These are phyloP conservation scores for Leptosomus discolor DNA, from an alignment of 2,113 vertebrate genomes.

Conservation along the genomic window DNA sequence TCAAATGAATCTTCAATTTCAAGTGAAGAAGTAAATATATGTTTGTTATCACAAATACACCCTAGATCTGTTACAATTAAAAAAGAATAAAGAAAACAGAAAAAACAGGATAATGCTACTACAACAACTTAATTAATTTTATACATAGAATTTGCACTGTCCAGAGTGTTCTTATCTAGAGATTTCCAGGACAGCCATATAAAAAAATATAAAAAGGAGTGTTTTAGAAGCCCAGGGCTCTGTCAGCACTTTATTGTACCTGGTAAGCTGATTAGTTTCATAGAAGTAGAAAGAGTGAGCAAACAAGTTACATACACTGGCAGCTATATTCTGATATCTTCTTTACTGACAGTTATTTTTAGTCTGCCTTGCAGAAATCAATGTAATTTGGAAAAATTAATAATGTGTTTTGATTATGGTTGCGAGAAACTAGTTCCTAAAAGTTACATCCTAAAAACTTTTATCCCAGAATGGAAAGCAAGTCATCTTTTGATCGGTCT, in stretches of 20 bases:
- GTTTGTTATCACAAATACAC: background rate
- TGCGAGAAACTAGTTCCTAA: background rate
- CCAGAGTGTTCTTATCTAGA: background rate
- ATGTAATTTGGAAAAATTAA: background rate
- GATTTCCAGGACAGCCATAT: background rate
- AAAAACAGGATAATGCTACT: background rate
- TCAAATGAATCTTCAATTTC: background rate
- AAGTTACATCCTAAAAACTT: background rate
- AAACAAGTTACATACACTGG: fast-evolving
- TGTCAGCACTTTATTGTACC: background rate
- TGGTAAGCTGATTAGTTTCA: background rate
- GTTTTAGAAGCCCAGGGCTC: background rate
- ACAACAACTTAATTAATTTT: background rate
- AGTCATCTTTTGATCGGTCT: background rate
- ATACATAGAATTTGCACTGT: background rate
- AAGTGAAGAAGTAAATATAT: background rate
- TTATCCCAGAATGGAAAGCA: background rate
- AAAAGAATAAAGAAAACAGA: background rate
- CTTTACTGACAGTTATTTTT: background rate
- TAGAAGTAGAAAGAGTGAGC: background rate
- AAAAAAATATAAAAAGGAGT: background rate
- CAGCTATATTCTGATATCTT: background rate
- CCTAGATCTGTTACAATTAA: background rate
- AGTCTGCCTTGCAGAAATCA: background rate
- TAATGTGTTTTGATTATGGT: background rate